Evolutionary conservation across 2,113 vertebrate species (phyloP), one percentile per base, ranked within the genome.

Genomic region (Zootoca vivipara): DNA sequence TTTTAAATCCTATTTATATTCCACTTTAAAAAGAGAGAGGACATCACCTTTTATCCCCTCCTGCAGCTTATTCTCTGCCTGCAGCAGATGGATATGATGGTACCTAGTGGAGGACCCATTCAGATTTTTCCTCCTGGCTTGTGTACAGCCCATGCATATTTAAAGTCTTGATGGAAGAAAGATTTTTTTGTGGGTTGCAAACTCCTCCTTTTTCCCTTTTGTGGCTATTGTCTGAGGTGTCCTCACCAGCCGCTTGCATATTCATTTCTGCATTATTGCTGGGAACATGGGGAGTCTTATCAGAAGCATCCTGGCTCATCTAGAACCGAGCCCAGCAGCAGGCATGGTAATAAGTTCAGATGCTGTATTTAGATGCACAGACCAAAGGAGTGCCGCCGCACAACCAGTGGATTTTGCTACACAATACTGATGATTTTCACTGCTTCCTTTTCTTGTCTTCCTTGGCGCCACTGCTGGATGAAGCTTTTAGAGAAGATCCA

Each of bases 291-390:
- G 58, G 75, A 92, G 85, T 33, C 3, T 72, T 81, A 83, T 77
- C 30, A 85, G 80, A 90, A 77, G 87, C 83, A 87, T 92, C 85
- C 91, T 15, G 0, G 88, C 85, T 95, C 83, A 79, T 89, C 82
- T 90, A 8, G 0, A 89, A 92, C 93, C 81, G 62, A 75, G 80
- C 74, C 70, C 89, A 90, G 94, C 89, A 91, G 94, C 92, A 2
- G 0, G 85, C 90, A 88, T 70, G 85, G 85, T 94, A 94, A 95
- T 93, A 95, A 94, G 96, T 92, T 92, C 93, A 90, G 73, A 85
- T 62, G 93, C 94, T 96, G 94, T 93, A 95, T 96, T 96, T 96
- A 96, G 95, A 35, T 82, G 40, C 86, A 1, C 90, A 10, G 78
- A 91, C 90, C 95, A 91, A 91, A 95, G 91, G 82, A 92, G 89